Evolutionary conservation across 2,888 invertebrate species (phyloP).

Genomic region (Leucania comma): DNA sequence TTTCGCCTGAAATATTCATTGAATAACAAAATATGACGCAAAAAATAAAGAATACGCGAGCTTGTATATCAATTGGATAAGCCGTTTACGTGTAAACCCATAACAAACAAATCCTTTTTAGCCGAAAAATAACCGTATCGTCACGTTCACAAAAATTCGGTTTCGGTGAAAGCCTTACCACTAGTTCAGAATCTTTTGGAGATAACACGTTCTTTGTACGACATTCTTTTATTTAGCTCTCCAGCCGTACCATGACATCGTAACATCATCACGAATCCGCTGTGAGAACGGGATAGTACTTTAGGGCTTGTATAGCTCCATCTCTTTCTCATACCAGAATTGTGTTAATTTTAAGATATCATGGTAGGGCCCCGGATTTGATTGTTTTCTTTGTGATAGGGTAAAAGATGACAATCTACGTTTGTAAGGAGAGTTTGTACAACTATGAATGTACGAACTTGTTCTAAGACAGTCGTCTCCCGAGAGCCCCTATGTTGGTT

Average conservation of each 20-base stretch:
- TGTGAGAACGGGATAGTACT: too few species aligned
- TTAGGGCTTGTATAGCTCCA: too few species aligned
- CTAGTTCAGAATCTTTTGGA: constrained; percentile 49
- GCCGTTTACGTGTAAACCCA: constrained; percentile 20
- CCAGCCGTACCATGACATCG: too few species aligned
- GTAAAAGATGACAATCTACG: constrained; percentile 41
- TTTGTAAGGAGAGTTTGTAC: constrained; percentile 19
- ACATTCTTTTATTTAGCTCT: constrained; percentile 52
- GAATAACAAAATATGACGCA: neutral
- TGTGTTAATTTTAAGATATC: too few species aligned
- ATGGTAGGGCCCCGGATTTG: constrained; percentile 20
- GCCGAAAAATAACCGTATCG: constrained; percentile 27
- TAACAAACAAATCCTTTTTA: constrained; percentile 35
- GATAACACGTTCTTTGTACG: constrained; percentile 54
- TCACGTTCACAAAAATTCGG: constrained; percentile 25
- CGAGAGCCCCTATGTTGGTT: neutral
- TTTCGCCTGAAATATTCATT: too few species aligned
- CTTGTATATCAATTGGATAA: constrained; percentile 24
- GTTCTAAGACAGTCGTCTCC: constrained; percentile 29
- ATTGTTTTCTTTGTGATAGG: constrained; percentile 59
- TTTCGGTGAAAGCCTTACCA: constrained; percentile 30
- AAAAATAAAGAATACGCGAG: neutral
- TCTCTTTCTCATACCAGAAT: too few species aligned
- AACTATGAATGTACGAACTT: constrained; percentile 30
- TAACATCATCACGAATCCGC: too few species aligned